Evolutionary conservation across 92 coral and sea anemone species (phyloP).

Genomic region (Siderastrea siderea): DNA sequence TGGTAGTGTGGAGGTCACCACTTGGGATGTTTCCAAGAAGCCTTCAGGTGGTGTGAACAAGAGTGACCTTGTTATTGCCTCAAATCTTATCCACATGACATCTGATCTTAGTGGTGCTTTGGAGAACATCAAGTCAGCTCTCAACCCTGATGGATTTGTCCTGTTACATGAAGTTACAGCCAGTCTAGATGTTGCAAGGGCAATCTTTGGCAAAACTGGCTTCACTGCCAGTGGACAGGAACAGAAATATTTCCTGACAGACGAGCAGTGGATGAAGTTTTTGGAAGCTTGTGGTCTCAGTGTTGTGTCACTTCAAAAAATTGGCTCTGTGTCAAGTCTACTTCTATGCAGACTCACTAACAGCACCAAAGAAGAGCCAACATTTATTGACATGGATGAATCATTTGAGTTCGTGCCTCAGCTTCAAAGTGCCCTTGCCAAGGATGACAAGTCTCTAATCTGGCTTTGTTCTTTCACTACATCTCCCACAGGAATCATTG

Average conservation of each 20-base stretch:
- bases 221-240: conserved; percentile 11
- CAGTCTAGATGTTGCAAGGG: conserved; percentile 28
- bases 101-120: conserved; percentile 50
- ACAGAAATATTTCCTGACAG: conserved; percentile 27
- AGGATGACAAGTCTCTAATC: conserved; percentile 66
- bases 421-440: conserved; percentile 70
- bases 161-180: conserved; percentile 73
- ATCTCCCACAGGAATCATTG: conserved; percentile 80
- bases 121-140: conserved; percentile 68
- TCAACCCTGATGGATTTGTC: conserved; percentile 74
- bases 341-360: conserved; percentile 66
- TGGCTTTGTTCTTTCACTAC: conserved; percentile 67
- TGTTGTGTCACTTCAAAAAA: conserved; percentile 64
- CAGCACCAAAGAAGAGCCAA: conserved; percentile 59
- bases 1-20: conserved; percentile 47
- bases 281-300: conserved; percentile 66
- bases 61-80: conserved; percentile 74
- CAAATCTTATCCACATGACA: conserved; percentile 54
- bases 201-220: conserved; percentile 40
- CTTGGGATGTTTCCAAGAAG: conserved; percentile 74
- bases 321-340: conserved; percentile 65
- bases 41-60: conserved; percentile 75
- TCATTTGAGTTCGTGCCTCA: conserved; percentile 77
- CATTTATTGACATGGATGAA: conserved; percentile 77
- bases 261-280: conserved; percentile 27